Conservation (phyloP, 2,113 vertebrate genomes). For the Rhinopithecus roxellana region DNA sequence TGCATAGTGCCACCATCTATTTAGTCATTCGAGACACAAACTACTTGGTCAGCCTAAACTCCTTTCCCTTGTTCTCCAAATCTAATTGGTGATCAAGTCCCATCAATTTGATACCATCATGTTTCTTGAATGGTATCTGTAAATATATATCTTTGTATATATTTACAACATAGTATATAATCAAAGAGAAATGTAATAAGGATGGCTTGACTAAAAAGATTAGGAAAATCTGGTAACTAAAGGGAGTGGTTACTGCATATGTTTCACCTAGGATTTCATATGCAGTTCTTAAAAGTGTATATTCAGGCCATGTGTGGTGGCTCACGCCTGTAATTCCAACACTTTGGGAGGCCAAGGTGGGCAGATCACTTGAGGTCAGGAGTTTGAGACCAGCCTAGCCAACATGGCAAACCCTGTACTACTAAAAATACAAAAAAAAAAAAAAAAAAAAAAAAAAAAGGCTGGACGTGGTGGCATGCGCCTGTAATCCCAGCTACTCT, state of each 20-base stretch:
- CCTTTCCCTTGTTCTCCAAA: not conserved
- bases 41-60: not conserved
- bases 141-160: not conserved
- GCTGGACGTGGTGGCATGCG: too few relatives aligned
- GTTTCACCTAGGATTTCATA: not conserved
- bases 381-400: too few relatives aligned
- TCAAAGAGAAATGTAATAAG: not conserved
- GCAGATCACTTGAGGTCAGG: too few relatives aligned
- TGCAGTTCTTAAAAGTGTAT: not conserved
- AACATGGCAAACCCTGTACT: too few relatives aligned
- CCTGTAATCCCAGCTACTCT: too few relatives aligned
- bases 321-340: too few relatives aligned
- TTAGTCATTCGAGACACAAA: not conserved
- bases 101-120: not conserved
- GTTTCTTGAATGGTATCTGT: not conserved
- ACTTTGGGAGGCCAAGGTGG: too few relatives aligned
- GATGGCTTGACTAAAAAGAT: not conserved
- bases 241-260: not conserved
- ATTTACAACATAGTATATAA: slow-evolving; percentile 1
- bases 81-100: not conserved
- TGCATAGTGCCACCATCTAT: not conserved
- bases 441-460: too few relatives aligned
- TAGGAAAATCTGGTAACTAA: slow-evolving; percentile 5
- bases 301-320: too few relatives aligned
- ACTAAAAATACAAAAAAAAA: too few relatives aligned